Evolutionary conservation across 2,888 invertebrate genomes (phyloP).

Genomic region (Drosophila paranaensis): DNA sequence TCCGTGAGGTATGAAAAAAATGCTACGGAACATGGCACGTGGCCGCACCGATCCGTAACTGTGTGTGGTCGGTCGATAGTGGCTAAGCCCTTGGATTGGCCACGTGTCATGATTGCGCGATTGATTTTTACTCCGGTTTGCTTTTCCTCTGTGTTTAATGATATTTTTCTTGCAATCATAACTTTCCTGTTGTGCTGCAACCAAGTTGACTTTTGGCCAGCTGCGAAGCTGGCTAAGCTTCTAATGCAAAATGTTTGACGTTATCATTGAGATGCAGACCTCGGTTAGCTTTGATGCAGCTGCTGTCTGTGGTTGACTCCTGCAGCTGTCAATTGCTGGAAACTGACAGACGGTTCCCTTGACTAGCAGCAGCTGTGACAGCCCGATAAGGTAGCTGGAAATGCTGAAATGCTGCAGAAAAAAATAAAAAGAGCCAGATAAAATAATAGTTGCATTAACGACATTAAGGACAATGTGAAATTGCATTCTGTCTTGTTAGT

Average conservation of each 20-base stretch:
- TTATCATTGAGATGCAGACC: constrained; percentile 40
- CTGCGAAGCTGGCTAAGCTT: constrained; percentile 22
- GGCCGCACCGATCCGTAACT: constrained; percentile 42
- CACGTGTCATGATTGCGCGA: constrained; percentile 35
- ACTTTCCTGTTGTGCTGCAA: constrained; percentile 11
- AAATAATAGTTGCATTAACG: background rate
- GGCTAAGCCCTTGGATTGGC: constrained; percentile 6
- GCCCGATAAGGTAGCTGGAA: constrained; percentile 6
- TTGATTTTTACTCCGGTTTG: constrained; percentile 37
- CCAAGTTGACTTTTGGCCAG: background rate
- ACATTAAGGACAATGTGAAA: background rate
- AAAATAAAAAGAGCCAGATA: background rate
- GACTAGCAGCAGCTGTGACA: background rate
- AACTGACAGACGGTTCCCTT: constrained; percentile 11
- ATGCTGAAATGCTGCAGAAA: background rate
- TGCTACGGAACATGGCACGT: constrained; percentile 47
- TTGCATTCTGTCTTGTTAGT: too few relatives aligned
- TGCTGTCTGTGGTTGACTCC: background rate
- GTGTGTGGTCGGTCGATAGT: constrained; percentile 8
- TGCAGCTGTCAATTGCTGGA: constrained; percentile 17
- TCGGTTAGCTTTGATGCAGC: background rate
- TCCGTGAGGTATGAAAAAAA: constrained; percentile 58
- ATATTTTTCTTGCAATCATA: background rate
- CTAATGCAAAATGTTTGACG: constrained; percentile 34
- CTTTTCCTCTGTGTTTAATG: background rate